Evolutionary conservation across 2,888 invertebrate genomes (phyloP).

Genomic region (Macropis europaea): DNA sequence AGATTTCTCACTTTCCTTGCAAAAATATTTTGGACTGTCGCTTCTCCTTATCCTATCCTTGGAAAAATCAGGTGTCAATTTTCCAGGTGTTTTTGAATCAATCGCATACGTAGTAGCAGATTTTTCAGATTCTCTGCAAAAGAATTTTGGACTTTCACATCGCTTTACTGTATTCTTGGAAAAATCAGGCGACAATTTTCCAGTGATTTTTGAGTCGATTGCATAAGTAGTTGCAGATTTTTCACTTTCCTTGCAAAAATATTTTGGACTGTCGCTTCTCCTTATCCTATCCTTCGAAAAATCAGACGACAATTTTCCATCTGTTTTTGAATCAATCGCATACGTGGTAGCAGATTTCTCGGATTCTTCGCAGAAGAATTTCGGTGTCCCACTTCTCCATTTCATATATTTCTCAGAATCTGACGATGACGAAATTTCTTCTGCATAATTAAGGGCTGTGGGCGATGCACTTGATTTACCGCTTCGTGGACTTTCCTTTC

Average conservation of each 20-base stretch:
- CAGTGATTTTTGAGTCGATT: neutral
- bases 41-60: neutral
- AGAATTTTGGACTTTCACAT: conserved; percentile 15
- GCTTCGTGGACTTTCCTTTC: neutral
- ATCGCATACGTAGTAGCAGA: conserved; percentile 11
- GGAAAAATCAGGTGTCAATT: too few species aligned
- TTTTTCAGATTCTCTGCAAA: conserved; percentile 16
- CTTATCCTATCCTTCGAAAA: neutral
- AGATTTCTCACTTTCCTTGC: conserved; percentile 17
- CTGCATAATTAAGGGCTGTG: neutral
- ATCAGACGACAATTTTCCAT: neutral
- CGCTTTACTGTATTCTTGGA: neutral
- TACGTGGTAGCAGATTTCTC: conserved; percentile 8
- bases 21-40: conserved; percentile 18
- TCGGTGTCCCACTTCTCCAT: neutral
- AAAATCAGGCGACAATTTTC: neutral
- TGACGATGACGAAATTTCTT: neutral
- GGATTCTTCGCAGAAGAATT: conserved; percentile 1
- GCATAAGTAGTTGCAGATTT: conserved; percentile 13
- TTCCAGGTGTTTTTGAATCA: neutral
- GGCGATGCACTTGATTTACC: neutral
- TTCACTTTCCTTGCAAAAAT: conserved; percentile 17
- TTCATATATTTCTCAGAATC: neutral
- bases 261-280: conserved; percentile 7
- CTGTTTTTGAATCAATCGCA: neutral